Conservation (phyloP, 2,888 invertebrate genomes). For the Mycogona germanica region DNA sequence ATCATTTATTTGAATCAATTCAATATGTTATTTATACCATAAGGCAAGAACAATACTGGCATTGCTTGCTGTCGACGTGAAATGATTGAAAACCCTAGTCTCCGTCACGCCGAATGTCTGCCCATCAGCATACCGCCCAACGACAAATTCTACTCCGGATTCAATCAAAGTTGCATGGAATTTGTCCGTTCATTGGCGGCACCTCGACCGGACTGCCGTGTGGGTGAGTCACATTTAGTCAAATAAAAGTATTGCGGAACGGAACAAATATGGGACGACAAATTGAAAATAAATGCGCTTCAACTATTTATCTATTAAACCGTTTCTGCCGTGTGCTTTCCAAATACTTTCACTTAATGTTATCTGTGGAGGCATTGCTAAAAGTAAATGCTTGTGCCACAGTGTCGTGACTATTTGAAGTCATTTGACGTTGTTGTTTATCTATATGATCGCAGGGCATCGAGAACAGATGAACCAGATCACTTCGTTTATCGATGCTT, state of each 20-base stretch:
- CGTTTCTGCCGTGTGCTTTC: too few species aligned
- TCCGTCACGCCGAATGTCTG: constrained; percentile 49
- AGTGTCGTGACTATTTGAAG: neutral
- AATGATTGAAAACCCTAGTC: constrained; percentile 25
- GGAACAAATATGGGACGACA: too few species aligned
- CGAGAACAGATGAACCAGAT: constrained; percentile 21
- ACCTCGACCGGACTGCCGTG: constrained; percentile 42
- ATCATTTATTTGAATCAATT: too few species aligned
- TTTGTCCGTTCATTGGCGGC: constrained; percentile 33
- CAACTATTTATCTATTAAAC: too few species aligned
- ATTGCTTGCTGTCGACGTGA: constrained; percentile 19
- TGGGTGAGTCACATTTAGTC: too few species aligned
- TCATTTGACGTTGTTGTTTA: neutral
- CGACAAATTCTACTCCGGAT: constrained; percentile 44
- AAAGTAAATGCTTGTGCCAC: too few species aligned
- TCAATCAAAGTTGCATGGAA: constrained; percentile 39
- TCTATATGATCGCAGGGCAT: constrained; percentile 9
- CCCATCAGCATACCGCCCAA: constrained; percentile 47
- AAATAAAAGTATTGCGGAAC: too few species aligned
- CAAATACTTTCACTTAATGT: too few species aligned
- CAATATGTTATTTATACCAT: neutral
- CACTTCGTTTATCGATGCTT: constrained; percentile 21
- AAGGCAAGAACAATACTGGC: constrained; percentile 19
- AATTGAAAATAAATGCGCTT: too few species aligned
- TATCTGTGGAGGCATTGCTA: neutral